Evolutionary conservation across 1,140 invertebrate genomes (phyloP).

Genomic region (Nautilus pompilius): DNA sequence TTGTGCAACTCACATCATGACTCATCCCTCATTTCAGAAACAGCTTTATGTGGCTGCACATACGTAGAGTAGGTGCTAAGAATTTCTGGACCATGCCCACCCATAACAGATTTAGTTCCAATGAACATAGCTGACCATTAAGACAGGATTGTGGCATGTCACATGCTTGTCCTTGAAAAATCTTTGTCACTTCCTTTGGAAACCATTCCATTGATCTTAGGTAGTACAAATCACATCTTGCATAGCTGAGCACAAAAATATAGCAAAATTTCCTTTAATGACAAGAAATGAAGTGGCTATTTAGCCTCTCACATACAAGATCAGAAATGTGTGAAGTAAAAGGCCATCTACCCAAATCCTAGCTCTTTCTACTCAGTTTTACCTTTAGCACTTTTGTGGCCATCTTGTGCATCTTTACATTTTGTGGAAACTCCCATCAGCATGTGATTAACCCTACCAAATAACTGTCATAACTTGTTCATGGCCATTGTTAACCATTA

Average conservation of each 20-base stretch:
- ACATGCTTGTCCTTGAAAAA: slow-evolving; percentile 20
- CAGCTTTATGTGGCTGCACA: slow-evolving; percentile 1
- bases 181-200: slow-evolving; percentile 4
- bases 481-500: too few species aligned
- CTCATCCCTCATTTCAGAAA: slow-evolving; percentile 5
- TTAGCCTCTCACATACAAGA: too few species aligned
- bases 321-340: too few species aligned
- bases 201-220: slow-evolving; percentile 15
- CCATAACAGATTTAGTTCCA: slow-evolving; percentile 25
- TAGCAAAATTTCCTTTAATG: too few species aligned
- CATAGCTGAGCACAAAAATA: slow-evolving; percentile 35
- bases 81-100: slow-evolving; percentile 16
- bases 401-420: too few species aligned
- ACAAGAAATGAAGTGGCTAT: too few species aligned
- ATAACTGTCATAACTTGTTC: too few species aligned
- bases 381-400: too few species aligned
- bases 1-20: background rate
- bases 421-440: too few species aligned
- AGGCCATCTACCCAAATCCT: too few species aligned
- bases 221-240: slow-evolving; percentile 28
- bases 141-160: slow-evolving; percentile 19
- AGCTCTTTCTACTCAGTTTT: too few species aligned
- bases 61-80: slow-evolving; percentile 18
- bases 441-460: too few species aligned
- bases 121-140: slow-evolving; percentile 29